A percentile compares a stretch with the other conserved stretches of the same genome.
Evolutionary conservation across 1,140 invertebrate genomes (phyloP).

Genomic region (Euura lappo): DNA sequence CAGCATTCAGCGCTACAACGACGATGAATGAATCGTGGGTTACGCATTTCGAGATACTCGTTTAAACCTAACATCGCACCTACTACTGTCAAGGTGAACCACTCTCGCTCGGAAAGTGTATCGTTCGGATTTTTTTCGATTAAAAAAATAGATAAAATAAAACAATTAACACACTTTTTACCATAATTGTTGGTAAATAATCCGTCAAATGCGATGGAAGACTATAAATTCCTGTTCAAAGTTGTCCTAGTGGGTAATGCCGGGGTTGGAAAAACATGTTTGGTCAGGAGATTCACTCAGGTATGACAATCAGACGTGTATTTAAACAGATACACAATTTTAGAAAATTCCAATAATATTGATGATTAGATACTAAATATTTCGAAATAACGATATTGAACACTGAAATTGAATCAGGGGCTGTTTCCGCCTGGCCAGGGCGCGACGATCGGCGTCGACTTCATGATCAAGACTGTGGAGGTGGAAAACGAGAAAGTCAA

Average conservation of each 20-base stretch:
- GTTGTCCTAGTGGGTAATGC: slow-evolving; percentile 95
- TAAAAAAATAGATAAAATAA: background rate
- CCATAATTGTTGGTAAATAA: background rate
- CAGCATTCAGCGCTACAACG: too few relatives aligned
- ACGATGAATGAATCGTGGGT: too few relatives aligned
- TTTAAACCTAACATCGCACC: too few relatives aligned
- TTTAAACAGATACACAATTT: background rate
- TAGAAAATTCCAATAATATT: too few relatives aligned
- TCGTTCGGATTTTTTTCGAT: slow-evolving; percentile 18
- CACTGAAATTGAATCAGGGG: slow-evolving; percentile 64
- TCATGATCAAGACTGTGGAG: slow-evolving; percentile 99
- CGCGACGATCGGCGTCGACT: slow-evolving; percentile 99
- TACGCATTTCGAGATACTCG: too few relatives aligned
- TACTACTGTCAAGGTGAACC: background rate
- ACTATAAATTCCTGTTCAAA: slow-evolving; percentile 98
- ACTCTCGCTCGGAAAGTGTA: slow-evolving; percentile 29
- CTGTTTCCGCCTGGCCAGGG: slow-evolving; percentile 96
- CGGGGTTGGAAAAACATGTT: slow-evolving; percentile 93
- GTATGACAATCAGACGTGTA: too few relatives aligned
- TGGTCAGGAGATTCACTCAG: slow-evolving; percentile 89
- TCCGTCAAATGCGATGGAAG: slow-evolving; percentile 77
- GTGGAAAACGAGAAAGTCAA: slow-evolving; percentile 99
- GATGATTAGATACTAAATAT: too few relatives aligned
- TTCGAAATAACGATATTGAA: too few relatives aligned
- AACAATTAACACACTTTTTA: background rate